Evolutionary conservation across 1,140 invertebrate species (phyloP), one percentile per base, ranked within the genome.

Genomic region (Drosophila azteca): DNA sequence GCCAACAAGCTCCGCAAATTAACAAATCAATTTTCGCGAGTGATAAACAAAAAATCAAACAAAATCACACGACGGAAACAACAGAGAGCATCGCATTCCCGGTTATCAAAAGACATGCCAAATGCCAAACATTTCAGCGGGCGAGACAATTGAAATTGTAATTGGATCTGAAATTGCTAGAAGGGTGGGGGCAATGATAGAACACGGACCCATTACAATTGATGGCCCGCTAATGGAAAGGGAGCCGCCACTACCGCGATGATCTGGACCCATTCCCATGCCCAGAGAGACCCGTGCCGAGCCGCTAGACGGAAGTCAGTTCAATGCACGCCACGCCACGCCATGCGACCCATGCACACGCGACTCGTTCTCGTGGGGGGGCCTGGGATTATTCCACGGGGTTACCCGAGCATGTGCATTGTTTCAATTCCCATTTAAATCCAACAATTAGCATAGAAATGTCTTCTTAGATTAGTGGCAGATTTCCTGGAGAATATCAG

Each of bases 1-100:
- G 58, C 64, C 82, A 70, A 87, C 77, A 73, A 87, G 73, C 61
- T 49, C 20, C 50, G 44, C 59, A 60, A 85, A 87, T 87, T 81
- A 85, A 79, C 82, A 77, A 87, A 85, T 85, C 78, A 81, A 68
- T 81, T 85, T 78, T 57, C 29, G 11, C 35, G 49, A 52, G 62
- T 81, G 78, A 77, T 84, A 81, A 79, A 68, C 61, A 70, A 80
- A 48, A 57, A 74, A 26, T 9, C 58, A 73, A 65, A 58, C 59
- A 51, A 17, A 45, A 22, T 17, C 31, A 60, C 59, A 29, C 52
- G 44, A 55, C 52, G 51, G 48, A 66, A 51, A 75, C 54, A 67
- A 58, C 26, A 53, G 44, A 55, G 44, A 45, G 29, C 26, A 6
- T 26, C 26, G 7, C 6, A 7, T 31, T 31, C 31, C 31, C 31